These are phyloP conservation scores for Morbakka virulenta DNA, from an alignment of 30 jellyfish, hydroid and myxozoan genomes.

Conservation along the genomic window DNA sequence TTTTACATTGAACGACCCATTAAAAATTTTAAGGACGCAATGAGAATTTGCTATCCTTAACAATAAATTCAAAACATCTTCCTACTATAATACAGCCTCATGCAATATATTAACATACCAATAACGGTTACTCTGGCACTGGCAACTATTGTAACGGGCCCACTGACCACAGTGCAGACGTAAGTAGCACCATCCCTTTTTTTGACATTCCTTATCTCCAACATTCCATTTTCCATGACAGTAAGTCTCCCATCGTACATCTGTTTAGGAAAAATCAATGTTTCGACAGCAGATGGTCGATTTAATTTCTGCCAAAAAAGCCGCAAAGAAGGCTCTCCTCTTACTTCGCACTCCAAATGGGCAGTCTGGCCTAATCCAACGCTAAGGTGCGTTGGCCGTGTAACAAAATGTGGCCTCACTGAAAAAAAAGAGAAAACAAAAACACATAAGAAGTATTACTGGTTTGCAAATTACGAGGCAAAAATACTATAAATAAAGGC, in stretches of 20 bases:
- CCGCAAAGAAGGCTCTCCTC: constrained; percentile 61
- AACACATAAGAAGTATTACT: neutral
- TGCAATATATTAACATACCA: constrained; percentile 30
- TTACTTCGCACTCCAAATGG: constrained; percentile 70
- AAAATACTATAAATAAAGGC: too few species aligned
- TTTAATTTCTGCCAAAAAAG: constrained; percentile 67
- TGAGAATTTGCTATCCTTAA: too few species aligned
- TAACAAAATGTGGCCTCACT: constrained; percentile 69
- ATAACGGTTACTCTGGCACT: constrained; percentile 71
- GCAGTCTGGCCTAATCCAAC: constrained; percentile 87
- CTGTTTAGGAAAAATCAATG: constrained; percentile 33
- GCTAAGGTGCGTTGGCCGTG: constrained; percentile 66
- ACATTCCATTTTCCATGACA: constrained; percentile 24
- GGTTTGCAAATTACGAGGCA: too few species aligned
- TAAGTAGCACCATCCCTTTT: constrained; percentile 61
- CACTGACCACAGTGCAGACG: constrained; percentile 64
- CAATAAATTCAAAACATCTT: too few species aligned
- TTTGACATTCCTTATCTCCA: constrained; percentile 56
- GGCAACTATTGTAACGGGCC: constrained; percentile 35
- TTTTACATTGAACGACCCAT: too few species aligned
- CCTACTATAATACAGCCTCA: neutral
- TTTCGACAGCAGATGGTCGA: constrained; percentile 31
- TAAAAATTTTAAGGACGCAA: too few species aligned
- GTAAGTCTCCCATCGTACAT: constrained; percentile 7
- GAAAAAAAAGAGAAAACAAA: neutral